A percentile compares a stretch with the other conserved stretches of the same genome.
phyloP scores from a whole-genome alignment of 2,797 vertebrate species.

The Hippoglossus hippoglossus region DNA sequence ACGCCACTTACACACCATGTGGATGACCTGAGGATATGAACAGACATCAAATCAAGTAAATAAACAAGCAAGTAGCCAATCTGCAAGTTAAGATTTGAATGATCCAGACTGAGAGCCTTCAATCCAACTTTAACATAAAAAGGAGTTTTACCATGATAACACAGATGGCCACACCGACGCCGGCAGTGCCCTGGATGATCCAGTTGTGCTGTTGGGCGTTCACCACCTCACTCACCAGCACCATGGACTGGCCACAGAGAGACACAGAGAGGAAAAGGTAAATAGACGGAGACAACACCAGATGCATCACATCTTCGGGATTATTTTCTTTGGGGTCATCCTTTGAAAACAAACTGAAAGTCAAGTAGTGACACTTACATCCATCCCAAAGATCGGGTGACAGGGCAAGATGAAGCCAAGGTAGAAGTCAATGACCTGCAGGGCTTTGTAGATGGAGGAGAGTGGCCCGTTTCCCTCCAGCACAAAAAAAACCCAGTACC shows the following conservation, averaged over 20 bases:
- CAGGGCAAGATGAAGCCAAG: conserved; percentile 74
- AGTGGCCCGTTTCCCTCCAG: conserved; percentile 87
- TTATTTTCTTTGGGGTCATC: not conserved
- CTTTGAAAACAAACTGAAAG: not conserved
- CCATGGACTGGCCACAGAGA: conserved; percentile 60
- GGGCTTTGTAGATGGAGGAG: conserved; percentile 89
- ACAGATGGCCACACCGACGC: conserved; percentile 72
- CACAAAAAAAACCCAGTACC: conserved; percentile 91
- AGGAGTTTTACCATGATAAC: conserved; percentile 71
- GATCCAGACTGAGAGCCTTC: not conserved
- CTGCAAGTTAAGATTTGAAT: not conserved
- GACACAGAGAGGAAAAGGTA: conserved; percentile 10
- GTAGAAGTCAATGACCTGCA: conserved; percentile 86
- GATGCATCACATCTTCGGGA: not conserved
- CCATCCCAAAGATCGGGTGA: conserved; percentile 75
- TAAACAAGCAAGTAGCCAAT: not conserved
- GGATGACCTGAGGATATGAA: conserved; percentile 76
- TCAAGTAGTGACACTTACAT: conserved; percentile 66
- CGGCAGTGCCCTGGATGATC: conserved; percentile 72
- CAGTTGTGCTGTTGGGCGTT: conserved; percentile 73
- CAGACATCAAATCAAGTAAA: not conserved
- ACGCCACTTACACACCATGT: conserved; percentile 86
- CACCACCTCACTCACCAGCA: conserved; percentile 75
- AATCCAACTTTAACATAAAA: not conserved
- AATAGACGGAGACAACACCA: not conserved